Evolutionary conservation across 2,797 vertebrate genomes (phyloP), one percentile per base, ranked within the genome.

Genomic region (Setipinna tenuifilis): DNA sequence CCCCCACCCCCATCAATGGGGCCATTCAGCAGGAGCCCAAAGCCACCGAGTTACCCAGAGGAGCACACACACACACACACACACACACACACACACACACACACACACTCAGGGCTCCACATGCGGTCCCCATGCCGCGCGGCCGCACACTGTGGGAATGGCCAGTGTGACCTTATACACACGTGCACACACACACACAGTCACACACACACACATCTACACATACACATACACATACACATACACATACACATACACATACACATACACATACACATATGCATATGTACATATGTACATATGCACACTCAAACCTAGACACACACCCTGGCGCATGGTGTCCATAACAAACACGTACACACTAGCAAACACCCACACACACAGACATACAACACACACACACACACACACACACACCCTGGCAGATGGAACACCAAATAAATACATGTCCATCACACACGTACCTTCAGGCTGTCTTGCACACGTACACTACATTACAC

Each of bases 41-140:
- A 75, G 68, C 68, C 68, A 75, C 68, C 28, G 31, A 75, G 28
- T 75, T 75, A 75, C 68, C 68, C 68, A 35, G 28, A 35, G 68
- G 68, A 17, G 68, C 68, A 16, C 25, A 16, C 28, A 35, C 68
- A 54, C 50, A 54, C 50, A 54, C 7, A 9, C 50, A 54, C 50
- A 54, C 7, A 54, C 50, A 54, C 50, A 14, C 50, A 54, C 50
- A 54, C 50, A 14, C 50, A 54, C 50, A 14, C 50, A 54, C 50
- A 54, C 50, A 54, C 50, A 54, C 50, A 41, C 35, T 41, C 5
- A 41, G 5, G 2, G 23, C 23, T 65, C 62, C 62, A 65, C 62
- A 28, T 3, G 23, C 11, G 62, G 62, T 28, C 62, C 23, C 23
- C 35, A 41, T 65, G 62, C n/a, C n/a, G n/a, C 54, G 14, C 2